Percentiles rank a stretch among this genome's conserved stretches.
phyloP scores from a whole-genome alignment of 2,113 vertebrate species.

The Uria lomvia region DNA sequence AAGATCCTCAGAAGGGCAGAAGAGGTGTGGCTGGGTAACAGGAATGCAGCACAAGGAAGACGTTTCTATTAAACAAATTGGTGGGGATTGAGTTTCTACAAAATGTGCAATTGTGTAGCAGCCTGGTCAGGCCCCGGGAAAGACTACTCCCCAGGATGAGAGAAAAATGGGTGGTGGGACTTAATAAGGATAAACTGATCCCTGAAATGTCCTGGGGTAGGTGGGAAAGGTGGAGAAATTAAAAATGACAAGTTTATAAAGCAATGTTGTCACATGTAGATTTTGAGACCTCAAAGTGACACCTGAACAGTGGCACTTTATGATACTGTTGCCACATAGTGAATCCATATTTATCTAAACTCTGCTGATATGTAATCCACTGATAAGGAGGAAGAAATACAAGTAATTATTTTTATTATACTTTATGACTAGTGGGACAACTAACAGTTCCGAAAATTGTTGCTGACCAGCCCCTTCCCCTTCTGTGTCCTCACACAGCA shows the following conservation, averaged over 20 bases:
- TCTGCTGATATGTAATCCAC: not conserved
- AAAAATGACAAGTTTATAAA: not conserved
- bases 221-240: not conserved
- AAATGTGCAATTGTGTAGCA: rapidly evolving
- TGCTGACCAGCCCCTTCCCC: not conserved
- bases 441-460: not conserved
- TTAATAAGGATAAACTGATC: not conserved
- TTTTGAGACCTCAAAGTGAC: not conserved
- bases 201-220: not conserved
- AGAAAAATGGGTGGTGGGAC: not conserved
- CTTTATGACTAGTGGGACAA: not conserved
- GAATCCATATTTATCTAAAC: not conserved
- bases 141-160: not conserved
- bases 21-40: constrained; percentile 7
- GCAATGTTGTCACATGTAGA: not conserved
- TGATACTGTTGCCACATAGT: not conserved
- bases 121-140: not conserved
- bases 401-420: not conserved
- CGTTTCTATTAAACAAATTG: not conserved
- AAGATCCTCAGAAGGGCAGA: not conserved
- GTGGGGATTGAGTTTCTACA: not conserved
- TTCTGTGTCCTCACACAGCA: not conserved
- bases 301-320: not conserved
- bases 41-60: constrained; percentile 19
- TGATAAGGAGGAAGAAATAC: not conserved